A percentile compares a stretch with the other conserved stretches of the same genome.
phyloP scores from a whole-genome alignment of 30 jellyfish, hydroid and myxozoan genomes.

The Aurelia sp. region DNA sequence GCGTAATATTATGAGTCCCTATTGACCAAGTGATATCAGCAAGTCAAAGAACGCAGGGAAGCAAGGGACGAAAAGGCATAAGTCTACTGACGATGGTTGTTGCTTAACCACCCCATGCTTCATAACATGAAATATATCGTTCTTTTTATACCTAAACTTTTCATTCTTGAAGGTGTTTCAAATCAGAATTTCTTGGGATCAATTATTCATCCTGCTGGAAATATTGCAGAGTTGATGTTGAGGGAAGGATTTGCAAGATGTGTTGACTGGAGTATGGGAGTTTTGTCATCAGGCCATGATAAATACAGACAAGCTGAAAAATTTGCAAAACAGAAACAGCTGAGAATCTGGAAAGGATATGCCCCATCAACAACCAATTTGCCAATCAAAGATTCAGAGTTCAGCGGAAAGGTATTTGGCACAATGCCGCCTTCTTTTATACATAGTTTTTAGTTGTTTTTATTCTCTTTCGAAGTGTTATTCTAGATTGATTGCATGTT shows the following conservation, averaged over 20 bases:
- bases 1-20: too few species aligned
- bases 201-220: conserved; percentile 94
- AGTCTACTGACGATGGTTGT: too few species aligned
- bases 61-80: too few species aligned
- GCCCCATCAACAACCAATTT: conserved; percentile 44
- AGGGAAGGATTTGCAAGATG: conserved; percentile 92
- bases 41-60: too few species aligned
- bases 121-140: too few species aligned
- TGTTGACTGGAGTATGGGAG: conserved; percentile 98
- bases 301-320: conserved; percentile 91
- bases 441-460: neutral
- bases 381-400: conserved; percentile 80
- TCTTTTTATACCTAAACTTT: too few species aligned
- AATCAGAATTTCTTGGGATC: conserved; percentile 88
- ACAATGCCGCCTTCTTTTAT: neutral
- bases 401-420: conserved; percentile 72
- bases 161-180: conserved; percentile 84
- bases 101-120: too few species aligned
- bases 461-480: too few species aligned
- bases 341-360: conserved; percentile 90
- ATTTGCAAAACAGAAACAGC: conserved; percentile 83
- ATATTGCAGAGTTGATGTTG: conserved; percentile 86
- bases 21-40: too few species aligned
- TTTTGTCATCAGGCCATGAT: conserved; percentile 80
- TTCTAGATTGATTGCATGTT: too few species aligned